Evolutionary conservation across 2,797 vertebrate genomes (phyloP).

Genomic region (Pangasius larnaudii): DNA sequence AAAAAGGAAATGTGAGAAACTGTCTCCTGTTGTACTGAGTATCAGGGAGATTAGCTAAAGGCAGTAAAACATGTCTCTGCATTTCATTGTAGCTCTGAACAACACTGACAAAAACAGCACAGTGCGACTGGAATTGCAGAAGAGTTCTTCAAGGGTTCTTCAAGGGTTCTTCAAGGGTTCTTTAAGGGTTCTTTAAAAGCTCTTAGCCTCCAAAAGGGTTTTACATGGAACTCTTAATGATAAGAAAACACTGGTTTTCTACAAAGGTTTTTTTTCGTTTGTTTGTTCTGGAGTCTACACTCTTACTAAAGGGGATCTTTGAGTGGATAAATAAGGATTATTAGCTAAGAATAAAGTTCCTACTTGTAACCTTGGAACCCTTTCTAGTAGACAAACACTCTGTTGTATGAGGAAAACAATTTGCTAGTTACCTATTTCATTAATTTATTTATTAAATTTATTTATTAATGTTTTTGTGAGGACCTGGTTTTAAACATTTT

Average conservation of each 20-base stretch:
- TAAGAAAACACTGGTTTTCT: background rate
- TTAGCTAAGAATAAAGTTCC: background rate
- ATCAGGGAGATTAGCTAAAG: background rate
- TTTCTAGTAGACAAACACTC: background rate
- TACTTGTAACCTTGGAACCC: background rate
- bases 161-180: background rate
- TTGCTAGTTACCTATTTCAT: background rate
- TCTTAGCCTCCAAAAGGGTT: background rate
- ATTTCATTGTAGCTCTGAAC: background rate
- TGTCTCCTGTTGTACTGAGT: background rate
- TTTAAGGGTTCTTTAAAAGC: background rate
- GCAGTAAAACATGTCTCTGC: background rate
- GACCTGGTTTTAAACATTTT: no score
- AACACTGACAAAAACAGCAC: background rate
- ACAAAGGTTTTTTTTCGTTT: no score
- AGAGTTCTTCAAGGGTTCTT: background rate
- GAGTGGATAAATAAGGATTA: background rate
- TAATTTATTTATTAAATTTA: background rate
- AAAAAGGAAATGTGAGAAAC: background rate
- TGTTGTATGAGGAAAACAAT: background rate
- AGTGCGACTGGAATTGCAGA: background rate
- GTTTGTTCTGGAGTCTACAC: background rate
- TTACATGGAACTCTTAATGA: background rate
- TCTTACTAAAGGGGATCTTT: background rate
- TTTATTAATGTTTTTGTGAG: background rate